These are phyloP conservation scores for Drosophila sturtevanti DNA, from an alignment of 1,140 invertebrate genomes.

Conservation along the genomic window DNA sequence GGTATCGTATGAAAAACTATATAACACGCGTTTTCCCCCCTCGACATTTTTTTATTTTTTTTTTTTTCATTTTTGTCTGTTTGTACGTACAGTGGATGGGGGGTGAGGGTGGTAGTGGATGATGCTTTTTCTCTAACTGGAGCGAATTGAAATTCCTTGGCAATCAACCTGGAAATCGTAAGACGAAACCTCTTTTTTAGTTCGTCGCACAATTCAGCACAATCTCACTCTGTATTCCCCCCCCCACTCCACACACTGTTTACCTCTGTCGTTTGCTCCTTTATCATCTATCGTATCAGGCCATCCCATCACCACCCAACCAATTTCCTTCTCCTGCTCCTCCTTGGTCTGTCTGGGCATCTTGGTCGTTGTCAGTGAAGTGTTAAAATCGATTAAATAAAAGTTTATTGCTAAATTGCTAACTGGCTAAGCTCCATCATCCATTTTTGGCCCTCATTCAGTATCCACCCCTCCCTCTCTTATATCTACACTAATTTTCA, in stretches of 20 bases:
- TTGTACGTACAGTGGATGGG: too few species aligned
- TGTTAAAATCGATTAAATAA: conserved; percentile 81
- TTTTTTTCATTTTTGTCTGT: conserved; percentile 38
- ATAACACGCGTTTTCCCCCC: not conserved
- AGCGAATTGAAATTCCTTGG: conserved; percentile 62
- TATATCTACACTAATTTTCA: conserved; percentile 15
- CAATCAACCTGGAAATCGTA: not conserved
- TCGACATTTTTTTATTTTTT: conserved; percentile 20
- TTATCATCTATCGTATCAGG: not conserved
- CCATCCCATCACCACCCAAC: not conserved
- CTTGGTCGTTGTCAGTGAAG: conserved; percentile 59
- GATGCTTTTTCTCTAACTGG: not conserved
- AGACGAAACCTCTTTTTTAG: conserved; percentile 45
- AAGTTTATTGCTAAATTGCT: conserved; percentile 79
- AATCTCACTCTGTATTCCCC: conserved; percentile 27
- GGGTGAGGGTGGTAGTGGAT: not conserved
- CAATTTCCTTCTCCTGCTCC: conserved; percentile 1
- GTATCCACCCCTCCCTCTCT: not conserved
- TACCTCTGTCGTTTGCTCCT: not conserved
- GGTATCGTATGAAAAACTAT: conserved; percentile 48
- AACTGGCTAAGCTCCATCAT: conserved; percentile 57
- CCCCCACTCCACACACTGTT: not conserved
- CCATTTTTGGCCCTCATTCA: not conserved
- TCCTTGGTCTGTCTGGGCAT: not conserved
- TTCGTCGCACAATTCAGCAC: conserved; percentile 52